phyloP scores from a whole-genome alignment of 2,113 vertebrate genomes.

The Odontesthes bonariensis region DNA sequence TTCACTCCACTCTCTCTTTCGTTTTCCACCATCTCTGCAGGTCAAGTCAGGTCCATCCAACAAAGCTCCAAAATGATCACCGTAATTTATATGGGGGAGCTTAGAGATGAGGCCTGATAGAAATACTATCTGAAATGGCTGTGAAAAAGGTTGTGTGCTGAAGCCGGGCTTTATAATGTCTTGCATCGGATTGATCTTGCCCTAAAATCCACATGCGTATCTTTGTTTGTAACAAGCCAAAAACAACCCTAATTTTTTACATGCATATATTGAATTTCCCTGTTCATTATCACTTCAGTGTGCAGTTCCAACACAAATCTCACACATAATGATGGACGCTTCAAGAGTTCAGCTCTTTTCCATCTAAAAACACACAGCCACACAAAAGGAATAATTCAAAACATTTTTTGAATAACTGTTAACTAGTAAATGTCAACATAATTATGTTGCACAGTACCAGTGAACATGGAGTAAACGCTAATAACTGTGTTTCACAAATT shows the following conservation, averaged over 20 bases:
- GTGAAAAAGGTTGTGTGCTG: slow-evolving; percentile 15
- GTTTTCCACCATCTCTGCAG: slow-evolving; percentile 30
- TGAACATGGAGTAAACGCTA: slow-evolving; percentile 47
- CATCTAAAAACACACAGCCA: not conserved
- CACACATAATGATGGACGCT: not conserved
- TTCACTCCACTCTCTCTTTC: not conserved
- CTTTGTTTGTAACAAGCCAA: not conserved
- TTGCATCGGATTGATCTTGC: slow-evolving; percentile 13
- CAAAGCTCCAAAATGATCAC: slow-evolving; percentile 48
- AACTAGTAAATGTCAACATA: slow-evolving; percentile 47
- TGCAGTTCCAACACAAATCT: not conserved
- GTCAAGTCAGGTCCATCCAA: slow-evolving; percentile 44
- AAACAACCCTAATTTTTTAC: not conserved
- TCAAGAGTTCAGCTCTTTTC: not conserved
- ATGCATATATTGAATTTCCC: not conserved
- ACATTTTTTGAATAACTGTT: slow-evolving; percentile 29
- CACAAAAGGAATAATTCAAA: not conserved
- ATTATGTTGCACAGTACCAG: slow-evolving; percentile 38
- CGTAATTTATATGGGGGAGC: slow-evolving; percentile 25
- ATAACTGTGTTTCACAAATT: slow-evolving; percentile 58
- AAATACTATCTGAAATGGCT: slow-evolving; percentile 19
- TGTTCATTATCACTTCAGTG: not conserved
- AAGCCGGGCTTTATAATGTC: slow-evolving; percentile 17
- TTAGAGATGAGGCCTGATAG: slow-evolving; percentile 5
- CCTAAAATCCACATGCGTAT: not conserved